Base-by-base conservation (phyloP, 1,140 invertebrate species). In the Papilio polytes region DNA sequence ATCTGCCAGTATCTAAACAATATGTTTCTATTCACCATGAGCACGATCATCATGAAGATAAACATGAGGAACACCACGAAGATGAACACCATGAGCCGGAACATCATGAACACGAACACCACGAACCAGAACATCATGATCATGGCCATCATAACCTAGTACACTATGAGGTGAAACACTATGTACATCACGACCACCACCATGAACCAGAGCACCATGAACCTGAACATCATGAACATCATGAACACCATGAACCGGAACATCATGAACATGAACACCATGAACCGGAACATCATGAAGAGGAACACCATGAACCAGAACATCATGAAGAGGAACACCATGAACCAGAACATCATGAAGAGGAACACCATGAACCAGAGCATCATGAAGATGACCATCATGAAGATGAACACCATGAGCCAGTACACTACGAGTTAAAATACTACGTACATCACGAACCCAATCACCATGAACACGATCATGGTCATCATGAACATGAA, bases 1-100 rank as follows among this genome's bases (percentile, higher is more conserved):
- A 66, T 1, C 22, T 66, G 4, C 63, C 63, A 4, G 63, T 66
- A 10, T 66, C 63, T 9, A 66, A 66, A 26, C 63, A 66, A 31
- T 26, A 66, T 66, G 63, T 66, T 26, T 26, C 63, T 26, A 66
- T 66, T 15, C 63, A 77, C 44, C 53, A 77, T 48, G 59, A 72
- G 36, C 56, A 56, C 53, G 36, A 81, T 6, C 80, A 77, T 77
- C 80, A 78, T 18, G 74, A 76, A 77, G 63, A 66, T 31, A 72
- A 77, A 0, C 80, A 81, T 78, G 56, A 81, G 20, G 80, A 74
- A n/a, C 80, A 80, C 46, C 74, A 81, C 41, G 36, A 63, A 41
- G 56, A 78, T 3, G 36, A 59, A 7, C 53, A 80, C 31, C 26
- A 63, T 6, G 36, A 63, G 20, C 81, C 48, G 4, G 78, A 82